phyloP scores from a whole-genome alignment of 2,113 vertebrate species.

The Benitochromis conjunctus region DNA sequence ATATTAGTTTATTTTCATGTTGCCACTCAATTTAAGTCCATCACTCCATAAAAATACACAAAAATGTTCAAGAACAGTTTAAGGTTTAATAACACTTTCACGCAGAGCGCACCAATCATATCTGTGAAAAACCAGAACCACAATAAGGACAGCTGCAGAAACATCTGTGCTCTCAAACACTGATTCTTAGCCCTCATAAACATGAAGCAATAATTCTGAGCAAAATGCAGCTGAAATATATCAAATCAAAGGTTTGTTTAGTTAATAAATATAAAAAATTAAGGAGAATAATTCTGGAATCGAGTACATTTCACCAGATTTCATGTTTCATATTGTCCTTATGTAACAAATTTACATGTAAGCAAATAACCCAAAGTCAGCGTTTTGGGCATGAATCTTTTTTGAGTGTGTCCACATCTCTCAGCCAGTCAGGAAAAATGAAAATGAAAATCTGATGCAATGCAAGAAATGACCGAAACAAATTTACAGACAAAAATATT shows the following conservation, averaged over 20 bases:
- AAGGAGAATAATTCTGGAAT: background rate
- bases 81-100: background rate
- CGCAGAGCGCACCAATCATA: background rate
- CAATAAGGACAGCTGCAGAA: background rate
- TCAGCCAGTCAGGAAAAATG: background rate
- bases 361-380: background rate
- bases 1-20: background rate
- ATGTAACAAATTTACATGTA: background rate
- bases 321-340: background rate
- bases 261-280: background rate
- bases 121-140: background rate
- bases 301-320: background rate
- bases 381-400: accelerated
- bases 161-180: accelerated
- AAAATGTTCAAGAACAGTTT: background rate
- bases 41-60: background rate
- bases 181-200: accelerated
- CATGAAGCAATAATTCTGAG: background rate
- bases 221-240: background rate
- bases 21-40: background rate
- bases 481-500: accelerated
- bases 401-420: background rate
- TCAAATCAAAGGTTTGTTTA: accelerated
- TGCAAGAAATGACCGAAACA: accelerated
- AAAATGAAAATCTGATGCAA: accelerated